Percentiles rank a stretch among this genome's conserved stretches.
These are phyloP conservation scores for Melieria picta DNA, from an alignment of 2,888 invertebrate genomes.

Conservation along the genomic window DNA sequence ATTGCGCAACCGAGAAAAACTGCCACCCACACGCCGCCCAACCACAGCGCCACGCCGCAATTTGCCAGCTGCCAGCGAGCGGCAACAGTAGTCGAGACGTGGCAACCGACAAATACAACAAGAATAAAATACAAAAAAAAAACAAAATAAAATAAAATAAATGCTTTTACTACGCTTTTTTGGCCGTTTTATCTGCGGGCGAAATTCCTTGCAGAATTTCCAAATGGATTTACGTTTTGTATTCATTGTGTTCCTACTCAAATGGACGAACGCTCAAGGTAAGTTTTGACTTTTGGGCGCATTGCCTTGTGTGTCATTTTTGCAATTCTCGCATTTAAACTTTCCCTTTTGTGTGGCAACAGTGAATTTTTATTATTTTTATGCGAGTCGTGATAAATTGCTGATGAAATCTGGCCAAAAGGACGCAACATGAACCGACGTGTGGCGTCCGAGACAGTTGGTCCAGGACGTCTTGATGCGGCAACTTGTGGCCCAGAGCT, in stretches of 20 bases:
- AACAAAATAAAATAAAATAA: constrained; percentile 44
- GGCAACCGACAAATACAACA: not conserved
- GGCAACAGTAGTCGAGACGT: not conserved
- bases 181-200: constrained; percentile 55
- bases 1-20: not conserved
- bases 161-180: constrained; percentile 56
- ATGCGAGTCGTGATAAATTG: too few relatives aligned
- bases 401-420: too few relatives aligned
- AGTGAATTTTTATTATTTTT: too few relatives aligned
- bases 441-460: too few relatives aligned
- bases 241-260: constrained; percentile 61
- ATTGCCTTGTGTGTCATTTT: too few relatives aligned
- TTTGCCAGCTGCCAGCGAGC: not conserved
- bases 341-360: too few relatives aligned
- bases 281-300: constrained; percentile 38
- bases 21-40: not conserved
- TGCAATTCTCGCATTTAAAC: too few relatives aligned
- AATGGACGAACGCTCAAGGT: constrained; percentile 62
- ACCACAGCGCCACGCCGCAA: not conserved
- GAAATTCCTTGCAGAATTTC: constrained; percentile 54
- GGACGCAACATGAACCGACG: too few relatives aligned
- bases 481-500: too few relatives aligned
- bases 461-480: too few relatives aligned
- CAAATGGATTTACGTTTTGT: constrained; percentile 61
- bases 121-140: constrained; percentile 3